These are phyloP conservation scores for Trididemnum nubilum DNA, from an alignment of 23 tunicate species.

Conservation along the genomic window DNA sequence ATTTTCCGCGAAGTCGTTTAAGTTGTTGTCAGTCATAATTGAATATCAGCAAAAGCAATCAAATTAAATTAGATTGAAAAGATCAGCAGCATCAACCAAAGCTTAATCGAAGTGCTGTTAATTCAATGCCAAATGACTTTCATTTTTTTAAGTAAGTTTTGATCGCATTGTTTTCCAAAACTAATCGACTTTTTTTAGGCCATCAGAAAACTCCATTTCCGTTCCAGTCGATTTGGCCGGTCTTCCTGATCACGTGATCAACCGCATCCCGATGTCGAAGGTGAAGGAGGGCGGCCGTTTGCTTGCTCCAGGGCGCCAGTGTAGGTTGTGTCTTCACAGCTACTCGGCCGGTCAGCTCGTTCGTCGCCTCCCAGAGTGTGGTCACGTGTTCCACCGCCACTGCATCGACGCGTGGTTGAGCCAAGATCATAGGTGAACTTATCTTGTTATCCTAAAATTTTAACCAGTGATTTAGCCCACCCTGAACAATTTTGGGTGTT, in stretches of 20 bases:
- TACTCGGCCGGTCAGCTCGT: conserved; percentile 66
- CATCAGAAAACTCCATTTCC: neutral
- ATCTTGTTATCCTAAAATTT: neutral
- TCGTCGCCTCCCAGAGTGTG: conserved; percentile 71
- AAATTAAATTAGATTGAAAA: no score
- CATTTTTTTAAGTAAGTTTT: no score
- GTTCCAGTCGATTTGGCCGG: conserved; percentile 82
- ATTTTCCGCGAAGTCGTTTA: no score
- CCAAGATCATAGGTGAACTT: conserved; percentile 80
- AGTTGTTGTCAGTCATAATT: no score
- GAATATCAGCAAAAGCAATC: no score
- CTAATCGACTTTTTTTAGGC: no score
- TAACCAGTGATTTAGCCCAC: neutral
- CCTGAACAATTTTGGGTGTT: neutral
- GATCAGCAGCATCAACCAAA: no score
- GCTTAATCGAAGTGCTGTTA: no score
- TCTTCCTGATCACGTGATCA: conserved; percentile 78
- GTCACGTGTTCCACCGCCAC: conserved; percentile 76
- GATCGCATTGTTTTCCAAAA: no score
- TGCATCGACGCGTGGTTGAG: conserved; percentile 86
- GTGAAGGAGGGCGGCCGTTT: conserved; percentile 47
- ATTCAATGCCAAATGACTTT: no score
- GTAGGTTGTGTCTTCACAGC: conserved; percentile 71
- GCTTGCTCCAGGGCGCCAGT: conserved; percentile 80
- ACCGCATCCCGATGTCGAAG: conserved; percentile 60